phyloP scores from a whole-genome alignment of 2,113 vertebrate species.

The Myrmecophaga tridactyla region DNA sequence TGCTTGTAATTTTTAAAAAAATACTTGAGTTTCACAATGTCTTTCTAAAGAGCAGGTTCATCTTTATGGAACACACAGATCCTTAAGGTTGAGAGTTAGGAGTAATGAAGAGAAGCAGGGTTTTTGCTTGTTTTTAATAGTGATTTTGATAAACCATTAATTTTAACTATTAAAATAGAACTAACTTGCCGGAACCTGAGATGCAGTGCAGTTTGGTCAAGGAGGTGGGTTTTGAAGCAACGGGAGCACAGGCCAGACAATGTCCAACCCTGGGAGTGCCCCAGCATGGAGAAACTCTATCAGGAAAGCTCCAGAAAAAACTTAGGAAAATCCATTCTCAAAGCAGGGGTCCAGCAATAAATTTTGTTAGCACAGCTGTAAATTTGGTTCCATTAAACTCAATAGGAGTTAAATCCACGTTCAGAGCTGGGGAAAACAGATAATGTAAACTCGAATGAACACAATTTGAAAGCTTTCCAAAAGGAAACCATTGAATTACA shows the following conservation, averaged over 20 bases:
- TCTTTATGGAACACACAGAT: neutral
- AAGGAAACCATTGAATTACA: conserved; percentile 31
- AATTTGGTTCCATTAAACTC: conserved; percentile 32
- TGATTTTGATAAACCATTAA: conserved; percentile 4
- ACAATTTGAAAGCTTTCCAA: conserved; percentile 50
- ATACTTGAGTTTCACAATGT: neutral
- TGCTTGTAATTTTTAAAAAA: neutral
- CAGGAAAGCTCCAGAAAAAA: neutral
- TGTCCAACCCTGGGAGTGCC: fast-evolving
- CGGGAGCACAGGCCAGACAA: neutral
- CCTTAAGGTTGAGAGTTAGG: neutral
- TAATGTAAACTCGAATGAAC: neutral
- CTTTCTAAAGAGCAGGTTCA: neutral
- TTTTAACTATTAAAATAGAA: neutral
- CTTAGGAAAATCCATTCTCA: neutral
- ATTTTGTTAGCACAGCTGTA: conserved; percentile 52
- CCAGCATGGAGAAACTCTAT: neutral
- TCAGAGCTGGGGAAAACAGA: neutral
- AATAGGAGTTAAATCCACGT: conserved; percentile 21
- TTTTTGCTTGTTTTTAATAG: neutral
- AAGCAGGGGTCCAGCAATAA: neutral
- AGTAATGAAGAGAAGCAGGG: neutral
- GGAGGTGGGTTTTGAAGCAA: neutral
- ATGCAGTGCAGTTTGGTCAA: neutral
- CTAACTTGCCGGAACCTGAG: neutral